Evolutionary conservation across 1,140 invertebrate species (phyloP), one percentile per base, ranked within the genome.

Genomic region (Eumeta japonica): DNA sequence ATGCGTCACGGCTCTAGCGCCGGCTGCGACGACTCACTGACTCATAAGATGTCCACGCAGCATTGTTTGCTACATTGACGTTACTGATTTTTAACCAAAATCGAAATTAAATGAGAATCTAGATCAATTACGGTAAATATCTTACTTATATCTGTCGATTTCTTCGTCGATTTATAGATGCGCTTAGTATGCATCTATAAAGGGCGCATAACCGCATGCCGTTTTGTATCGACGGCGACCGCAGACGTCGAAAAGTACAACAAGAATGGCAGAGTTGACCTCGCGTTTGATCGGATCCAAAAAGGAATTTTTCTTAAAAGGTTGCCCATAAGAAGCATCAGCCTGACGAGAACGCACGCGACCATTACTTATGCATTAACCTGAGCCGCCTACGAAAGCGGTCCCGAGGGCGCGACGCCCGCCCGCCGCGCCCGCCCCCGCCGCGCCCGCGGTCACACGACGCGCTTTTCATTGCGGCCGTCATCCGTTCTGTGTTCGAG

Each of bases 321-420:
- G 35, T 37, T 37, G 35, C 28, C 35, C 35, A 30, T 30, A 30
- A 30, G 28, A 30, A 14, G 28, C 10, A 10, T 14, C 13, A 30
- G 28, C 5, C 28, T 30, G 28, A 30, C 10, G 28, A 13, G 28
- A 30, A 30, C 28, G 28, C 33, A 39, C 37, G 37, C 15, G 1
- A 16, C 15, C 37, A 39, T 39, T 24, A 39, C 37, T 39, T 39
- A 39, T 39, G 37, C 37, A 39, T 39, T 39, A 39, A 39, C 37
- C 29, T 30, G 29, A 17, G 33, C 33, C 33, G 33, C 18, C 33
- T 35, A 18, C 33, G 14, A 18, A 35, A 35, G 33, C 33, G 33
- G 17, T 35, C 33, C 33, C 33, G 5, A 7, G 33, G 17, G 33
- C 16, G 10, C 33, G 17, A 7, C 12, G 13, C 28, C 13, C 28